Conservation (phyloP, 2,888 invertebrate genomes). For the Phyto melanocephala region DNA sequence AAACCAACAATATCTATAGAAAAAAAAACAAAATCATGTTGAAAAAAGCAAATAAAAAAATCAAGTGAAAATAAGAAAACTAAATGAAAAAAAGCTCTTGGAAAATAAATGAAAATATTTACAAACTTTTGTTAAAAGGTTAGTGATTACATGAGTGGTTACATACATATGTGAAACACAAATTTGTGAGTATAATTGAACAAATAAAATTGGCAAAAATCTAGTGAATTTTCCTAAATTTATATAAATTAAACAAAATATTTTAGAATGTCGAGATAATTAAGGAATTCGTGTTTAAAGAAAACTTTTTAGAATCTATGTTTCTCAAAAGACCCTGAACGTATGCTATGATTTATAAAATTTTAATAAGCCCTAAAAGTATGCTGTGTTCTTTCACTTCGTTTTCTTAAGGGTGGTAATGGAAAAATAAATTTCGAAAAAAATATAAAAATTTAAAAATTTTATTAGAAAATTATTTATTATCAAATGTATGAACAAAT, state of each 20-base stretch:
- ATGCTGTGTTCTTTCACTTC: slow-evolving; percentile 13
- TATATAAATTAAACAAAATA: too few species aligned
- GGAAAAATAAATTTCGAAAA: neutral
- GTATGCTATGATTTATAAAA: slow-evolving; percentile 53
- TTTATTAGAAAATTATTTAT: too few species aligned
- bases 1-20: neutral
- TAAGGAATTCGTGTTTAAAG: too few species aligned
- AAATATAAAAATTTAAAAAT: neutral
- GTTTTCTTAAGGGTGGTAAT: neutral
- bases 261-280: too few species aligned
- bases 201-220: neutral
- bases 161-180: neutral
- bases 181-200: neutral
- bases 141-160: slow-evolving; percentile 63
- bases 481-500: neutral
- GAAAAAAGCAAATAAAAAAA: slow-evolving; percentile 11
- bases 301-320: neutral
- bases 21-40: neutral
- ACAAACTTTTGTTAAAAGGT: slow-evolving; percentile 51
- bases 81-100: slow-evolving; percentile 10
- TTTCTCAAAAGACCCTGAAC: slow-evolving; percentile 57
- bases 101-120: slow-evolving; percentile 40
- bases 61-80: slow-evolving; percentile 18
- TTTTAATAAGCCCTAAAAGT: slow-evolving; percentile 38
- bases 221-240: too few species aligned